Evolutionary conservation across 2,888 invertebrate genomes (phyloP), one percentile per base, ranked within the genome.

Genomic region (Eupeodes luniger): DNA sequence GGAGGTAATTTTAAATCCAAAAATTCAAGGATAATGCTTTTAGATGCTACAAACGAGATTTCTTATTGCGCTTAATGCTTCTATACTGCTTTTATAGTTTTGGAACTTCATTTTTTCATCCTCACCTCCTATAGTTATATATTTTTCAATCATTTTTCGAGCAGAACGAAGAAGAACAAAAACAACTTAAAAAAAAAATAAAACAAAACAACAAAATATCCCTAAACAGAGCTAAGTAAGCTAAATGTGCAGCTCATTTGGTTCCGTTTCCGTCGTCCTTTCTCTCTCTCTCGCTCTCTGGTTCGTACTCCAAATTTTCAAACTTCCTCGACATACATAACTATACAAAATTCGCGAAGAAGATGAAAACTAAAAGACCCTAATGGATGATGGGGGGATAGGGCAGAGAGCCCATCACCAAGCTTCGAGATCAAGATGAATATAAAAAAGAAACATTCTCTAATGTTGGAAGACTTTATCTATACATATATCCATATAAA

Each of bases 241-340:
- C 84, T 85, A 59, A 88, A 85, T 81, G 77, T 87, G 76, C 84
- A 87, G 76, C 87, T 81, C 85, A 88, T 88, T 88, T 85, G 74
- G 75, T 76, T 66, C 47, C 40, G 59, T 34, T 62, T 67, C 51
- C 67, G 49, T 40, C 36, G n/a, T n/a, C 61, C 4, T n/a, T 11
- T 5, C 34, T n/a, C 47, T 36, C 47, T 55, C 59, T 16, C 47
- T 36, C 34, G 49, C 59, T 16, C 27, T 27, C 3, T 27, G 27
- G 27, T 3, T 69, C 49, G 16, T 66, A 47, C 36, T 75, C 62
- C 64, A 53, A 44, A 40, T 16, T 27, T 67, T 75, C 27, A 59
- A 59, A 19, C 76, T 64, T 19, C 47, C 19, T 57, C 51, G 27
- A 27, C 27, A 27, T 27, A 27, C 27, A 27, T 27, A 40, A 40